phyloP scores from a whole-genome alignment of 2,113 vertebrate genomes.

The Scophthalmus maximus region DNA sequence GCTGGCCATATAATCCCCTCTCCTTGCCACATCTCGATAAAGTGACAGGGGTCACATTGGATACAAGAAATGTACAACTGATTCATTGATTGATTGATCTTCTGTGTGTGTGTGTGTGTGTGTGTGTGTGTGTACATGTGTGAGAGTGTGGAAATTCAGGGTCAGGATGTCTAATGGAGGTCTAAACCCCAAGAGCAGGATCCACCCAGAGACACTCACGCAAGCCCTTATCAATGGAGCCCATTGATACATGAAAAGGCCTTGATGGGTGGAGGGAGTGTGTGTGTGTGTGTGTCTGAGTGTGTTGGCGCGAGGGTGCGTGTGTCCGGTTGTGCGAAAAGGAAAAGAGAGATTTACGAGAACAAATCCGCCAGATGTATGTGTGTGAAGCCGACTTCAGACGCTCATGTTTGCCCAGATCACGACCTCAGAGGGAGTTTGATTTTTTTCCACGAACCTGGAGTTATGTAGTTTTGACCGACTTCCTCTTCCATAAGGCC shows the following conservation, averaged over 20 bases:
- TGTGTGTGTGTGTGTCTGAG: conserved; percentile 51
- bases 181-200: conserved; percentile 37
- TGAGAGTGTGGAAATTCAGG: conserved; percentile 20
- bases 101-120: neutral
- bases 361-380: conserved; percentile 57
- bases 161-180: conserved; percentile 40
- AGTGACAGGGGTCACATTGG: too few species aligned
- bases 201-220: conserved; percentile 64
- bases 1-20: too few species aligned
- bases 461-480: too few species aligned
- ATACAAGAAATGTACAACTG: neutral
- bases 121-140: neutral
- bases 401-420: conserved; percentile 53
- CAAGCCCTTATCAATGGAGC: conserved; percentile 68
- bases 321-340: too few species aligned
- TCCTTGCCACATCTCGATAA: too few species aligned
- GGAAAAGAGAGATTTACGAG: conserved; percentile 58
- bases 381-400: conserved; percentile 52
- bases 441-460: conserved; percentile 44
- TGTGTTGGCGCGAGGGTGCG: conserved; percentile 3
- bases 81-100: neutral
- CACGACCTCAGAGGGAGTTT: conserved; percentile 38
- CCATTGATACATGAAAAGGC: conserved; percentile 73
- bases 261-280: conserved; percentile 44
- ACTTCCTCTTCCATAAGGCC: neutral